Evolutionary conservation across 2,888 invertebrate genomes (phyloP).

Genomic region (Petrolisthes cinctipes): DNA sequence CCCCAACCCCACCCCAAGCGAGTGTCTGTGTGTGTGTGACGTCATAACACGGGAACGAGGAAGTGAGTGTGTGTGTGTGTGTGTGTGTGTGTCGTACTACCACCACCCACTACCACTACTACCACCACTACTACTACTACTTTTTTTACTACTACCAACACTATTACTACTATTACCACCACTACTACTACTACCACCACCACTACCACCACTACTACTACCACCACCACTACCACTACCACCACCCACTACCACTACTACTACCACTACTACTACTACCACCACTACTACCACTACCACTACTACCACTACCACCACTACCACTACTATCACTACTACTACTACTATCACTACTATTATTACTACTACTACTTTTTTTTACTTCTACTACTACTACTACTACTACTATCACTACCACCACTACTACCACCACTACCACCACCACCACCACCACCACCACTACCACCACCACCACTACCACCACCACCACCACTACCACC

Average conservation of each 20-base stretch:
- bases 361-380: not conserved
- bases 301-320: constrained; percentile 24
- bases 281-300: constrained; percentile 22
- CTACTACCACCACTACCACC: constrained; percentile 21
- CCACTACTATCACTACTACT: constrained; percentile 26
- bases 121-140: too few species aligned
- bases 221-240: too few species aligned
- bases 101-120: too few species aligned
- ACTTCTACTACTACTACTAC: constrained; percentile 8
- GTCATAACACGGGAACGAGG: too few species aligned
- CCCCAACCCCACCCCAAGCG: too few species aligned
- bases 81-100: too few species aligned
- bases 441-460: constrained; percentile 24
- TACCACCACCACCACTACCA: constrained; percentile 26
- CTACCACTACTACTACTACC: constrained; percentile 24
- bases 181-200: too few species aligned
- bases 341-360: constrained; percentile 26
- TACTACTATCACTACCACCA: constrained; percentile 22
- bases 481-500: constrained; percentile 26
- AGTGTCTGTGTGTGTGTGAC: too few species aligned
- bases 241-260: not conserved
- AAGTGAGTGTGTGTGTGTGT: too few species aligned
- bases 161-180: too few species aligned
- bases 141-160: too few species aligned
- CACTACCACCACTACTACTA: too few species aligned